Conservation (phyloP, 30 jellyfish, hydroid and myxozoan genomes). For the Rhopilema esculentum region DNA sequence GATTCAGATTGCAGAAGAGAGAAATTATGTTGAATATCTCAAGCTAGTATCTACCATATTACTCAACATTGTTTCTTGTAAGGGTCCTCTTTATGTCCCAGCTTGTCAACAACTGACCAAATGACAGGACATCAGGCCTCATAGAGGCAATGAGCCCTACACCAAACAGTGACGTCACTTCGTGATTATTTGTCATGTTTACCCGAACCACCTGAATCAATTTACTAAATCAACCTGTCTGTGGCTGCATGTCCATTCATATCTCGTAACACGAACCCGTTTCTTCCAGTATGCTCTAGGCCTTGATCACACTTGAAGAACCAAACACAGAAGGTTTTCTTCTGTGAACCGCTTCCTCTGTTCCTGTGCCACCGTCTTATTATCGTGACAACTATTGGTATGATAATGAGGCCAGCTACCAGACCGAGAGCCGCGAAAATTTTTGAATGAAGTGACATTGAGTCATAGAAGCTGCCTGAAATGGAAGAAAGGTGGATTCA, state of each 20-base stretch:
- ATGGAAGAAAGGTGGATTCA: neutral
- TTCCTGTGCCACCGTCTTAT: constrained; percentile 23
- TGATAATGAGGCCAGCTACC: constrained; percentile 30
- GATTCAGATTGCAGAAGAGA: neutral
- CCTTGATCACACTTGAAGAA: constrained; percentile 68
- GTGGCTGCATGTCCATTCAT: constrained; percentile 31
- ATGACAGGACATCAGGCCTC: neutral
- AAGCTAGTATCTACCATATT: neutral
- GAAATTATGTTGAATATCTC: neutral
- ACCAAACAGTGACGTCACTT: neutral
- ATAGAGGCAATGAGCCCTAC: neutral
- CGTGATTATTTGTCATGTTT: too few species aligned
- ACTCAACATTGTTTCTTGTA: neutral
- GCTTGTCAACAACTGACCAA: neutral
- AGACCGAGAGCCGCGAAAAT: constrained; percentile 25
- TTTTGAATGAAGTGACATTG: constrained; percentile 40
- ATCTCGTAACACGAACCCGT: neutral
- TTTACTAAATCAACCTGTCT: constrained; percentile 7
- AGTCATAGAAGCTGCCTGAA: constrained; percentile 57
- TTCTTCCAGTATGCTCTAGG: neutral
- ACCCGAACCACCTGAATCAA: neutral
- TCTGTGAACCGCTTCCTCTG: constrained; percentile 13
- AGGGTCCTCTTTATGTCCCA: neutral
- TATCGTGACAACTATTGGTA: constrained; percentile 17
- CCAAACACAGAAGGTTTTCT: constrained; percentile 52